These are phyloP conservation scores for Neodiprion fabricii DNA, from an alignment of 1,140 invertebrate species.

Conservation along the genomic window DNA sequence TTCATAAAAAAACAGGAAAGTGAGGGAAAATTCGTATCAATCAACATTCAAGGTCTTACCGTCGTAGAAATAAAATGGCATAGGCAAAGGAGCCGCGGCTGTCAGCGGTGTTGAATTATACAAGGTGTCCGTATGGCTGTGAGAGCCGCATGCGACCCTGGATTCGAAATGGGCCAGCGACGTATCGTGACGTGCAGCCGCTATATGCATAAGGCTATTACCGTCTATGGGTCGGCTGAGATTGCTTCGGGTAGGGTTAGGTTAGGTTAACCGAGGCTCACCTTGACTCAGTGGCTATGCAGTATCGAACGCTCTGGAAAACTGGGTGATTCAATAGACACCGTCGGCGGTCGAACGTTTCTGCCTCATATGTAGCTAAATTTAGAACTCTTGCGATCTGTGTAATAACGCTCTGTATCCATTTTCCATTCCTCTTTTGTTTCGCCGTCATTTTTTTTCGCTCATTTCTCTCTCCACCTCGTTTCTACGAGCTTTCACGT, in stretches of 20 bases:
- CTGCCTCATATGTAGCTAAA: no score
- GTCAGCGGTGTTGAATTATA: conserved; percentile 10
- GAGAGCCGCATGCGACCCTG: not conserved
- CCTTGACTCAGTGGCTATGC: conserved; percentile 21
- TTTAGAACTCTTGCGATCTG: not conserved
- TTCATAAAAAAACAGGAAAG: no score
- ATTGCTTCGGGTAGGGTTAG: not conserved
- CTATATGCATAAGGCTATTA: not conserved
- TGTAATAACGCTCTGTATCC: conserved; percentile 14
- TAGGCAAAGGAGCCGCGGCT: not conserved
- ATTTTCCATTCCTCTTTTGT: conserved; percentile 14
- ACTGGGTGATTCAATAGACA: conserved; percentile 16
- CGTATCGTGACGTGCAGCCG: not conserved
- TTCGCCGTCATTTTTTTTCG: conserved; percentile 9
- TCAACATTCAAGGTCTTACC: no score
- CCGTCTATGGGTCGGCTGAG: not conserved
- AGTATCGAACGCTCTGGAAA: conserved; percentile 17
- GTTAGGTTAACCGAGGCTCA: conserved; percentile 12
- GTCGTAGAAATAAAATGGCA: no score
- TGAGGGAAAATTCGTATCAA: no score
- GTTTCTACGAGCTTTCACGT: conserved; percentile 4
- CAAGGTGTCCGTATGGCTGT: conserved; percentile 2
- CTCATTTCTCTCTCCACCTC: conserved; percentile 6
- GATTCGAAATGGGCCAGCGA: not conserved
- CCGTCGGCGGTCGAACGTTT: not conserved